A percentile compares a stretch with the other conserved stretches of the same genome.
Evolutionary conservation across 1,140 invertebrate species (phyloP).

Genomic region (Heliconius hewitsoni): DNA sequence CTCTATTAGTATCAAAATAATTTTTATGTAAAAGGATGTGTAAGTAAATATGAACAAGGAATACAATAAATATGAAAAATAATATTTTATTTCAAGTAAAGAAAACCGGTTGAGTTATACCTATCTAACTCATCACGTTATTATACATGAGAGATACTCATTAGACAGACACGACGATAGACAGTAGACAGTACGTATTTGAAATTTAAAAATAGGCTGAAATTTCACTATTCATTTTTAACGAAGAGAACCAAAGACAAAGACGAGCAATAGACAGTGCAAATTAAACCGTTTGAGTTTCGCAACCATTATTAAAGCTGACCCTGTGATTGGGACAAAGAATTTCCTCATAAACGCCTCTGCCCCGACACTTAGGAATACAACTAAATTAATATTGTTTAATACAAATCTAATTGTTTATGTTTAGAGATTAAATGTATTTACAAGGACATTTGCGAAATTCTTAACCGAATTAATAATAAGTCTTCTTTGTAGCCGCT

Average conservation of each 20-base stretch:
- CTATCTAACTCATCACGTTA: not conserved
- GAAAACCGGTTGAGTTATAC: no score
- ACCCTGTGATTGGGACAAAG: slow-evolving; percentile 21
- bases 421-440: no score
- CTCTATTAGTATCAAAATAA: no score
- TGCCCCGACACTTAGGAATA: not conserved
- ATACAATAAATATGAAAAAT: no score
- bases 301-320: slow-evolving; percentile 18
- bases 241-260: slow-evolving; percentile 9
- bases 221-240: slow-evolving; percentile 8
- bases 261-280: slow-evolving; percentile 12
- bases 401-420: no score
- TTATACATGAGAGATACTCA: not conserved
- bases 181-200: not conserved
- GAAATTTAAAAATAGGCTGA: not conserved
- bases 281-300: slow-evolving; percentile 25
- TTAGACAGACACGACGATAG: not conserved
- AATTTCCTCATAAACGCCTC: slow-evolving; percentile 18
- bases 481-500: no score
- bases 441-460: no score
- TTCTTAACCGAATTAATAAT: no score
- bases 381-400: no score
- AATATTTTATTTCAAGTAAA: no score
- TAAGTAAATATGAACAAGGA: no score
- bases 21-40: no score